Conservation (phyloP, 2,888 invertebrate genomes). For the Maniola hyperantus region DNA sequence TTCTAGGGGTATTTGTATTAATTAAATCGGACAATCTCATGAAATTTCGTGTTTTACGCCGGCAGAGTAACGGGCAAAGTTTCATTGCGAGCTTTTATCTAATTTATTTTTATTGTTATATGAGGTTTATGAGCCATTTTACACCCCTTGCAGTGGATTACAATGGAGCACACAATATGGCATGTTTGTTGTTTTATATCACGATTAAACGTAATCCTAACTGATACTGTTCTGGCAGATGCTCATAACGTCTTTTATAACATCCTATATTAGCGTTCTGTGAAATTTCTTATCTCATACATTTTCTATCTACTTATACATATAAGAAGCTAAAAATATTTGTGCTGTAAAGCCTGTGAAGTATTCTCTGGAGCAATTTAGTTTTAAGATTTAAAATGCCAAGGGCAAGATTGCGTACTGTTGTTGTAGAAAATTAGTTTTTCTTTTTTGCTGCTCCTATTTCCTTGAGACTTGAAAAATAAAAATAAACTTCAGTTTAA, state of each 20-base stretch:
- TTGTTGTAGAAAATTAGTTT: not conserved
- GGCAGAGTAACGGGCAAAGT: constrained; percentile 71
- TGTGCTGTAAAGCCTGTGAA: too few relatives aligned
- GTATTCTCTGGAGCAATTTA: not conserved
- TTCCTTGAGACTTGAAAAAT: not conserved
- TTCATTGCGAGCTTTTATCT: constrained; percentile 78
- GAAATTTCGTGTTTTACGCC: constrained; percentile 69
- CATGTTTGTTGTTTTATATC: constrained; percentile 32
- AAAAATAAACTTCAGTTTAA: too few relatives aligned
- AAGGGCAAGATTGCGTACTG: not conserved
- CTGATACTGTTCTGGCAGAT: constrained; percentile 7
- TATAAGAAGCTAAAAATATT: not conserved
- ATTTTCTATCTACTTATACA: not conserved
- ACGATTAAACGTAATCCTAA: constrained; percentile 20
- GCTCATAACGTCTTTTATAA: constrained; percentile 3
- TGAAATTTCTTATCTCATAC: not conserved
- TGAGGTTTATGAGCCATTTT: constrained; percentile 72
- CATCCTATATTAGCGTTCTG: not conserved
- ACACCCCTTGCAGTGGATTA: constrained; percentile 63
- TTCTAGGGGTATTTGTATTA: constrained; percentile 65
- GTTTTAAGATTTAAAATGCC: not conserved
- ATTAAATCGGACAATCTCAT: constrained; percentile 73
- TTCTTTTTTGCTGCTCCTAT: not conserved
- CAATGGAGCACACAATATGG: constrained; percentile 48
- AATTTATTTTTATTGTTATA: constrained; percentile 80